Evolutionary conservation across 2,797 vertebrate species (phyloP).

Genomic region (Liasis olivaceus): DNA sequence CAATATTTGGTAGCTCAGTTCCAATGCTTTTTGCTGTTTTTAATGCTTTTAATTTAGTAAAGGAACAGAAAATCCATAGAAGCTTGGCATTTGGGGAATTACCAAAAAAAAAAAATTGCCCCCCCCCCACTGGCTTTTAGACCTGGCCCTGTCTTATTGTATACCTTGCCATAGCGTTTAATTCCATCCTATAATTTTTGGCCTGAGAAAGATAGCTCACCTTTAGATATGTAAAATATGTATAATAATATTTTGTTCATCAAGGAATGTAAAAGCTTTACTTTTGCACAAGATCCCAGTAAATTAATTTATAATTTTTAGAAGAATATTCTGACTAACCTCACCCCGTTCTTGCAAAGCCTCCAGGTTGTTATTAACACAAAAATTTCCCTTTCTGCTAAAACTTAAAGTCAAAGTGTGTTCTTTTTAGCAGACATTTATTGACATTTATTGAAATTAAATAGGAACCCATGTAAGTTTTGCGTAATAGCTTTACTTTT

Average conservation of each 20-base stretch:
- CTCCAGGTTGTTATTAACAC: slow-evolving; percentile 60
- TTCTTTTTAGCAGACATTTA: slow-evolving; percentile 60
- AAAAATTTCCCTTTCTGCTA: slow-evolving; percentile 64
- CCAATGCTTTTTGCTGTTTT: too few species aligned
- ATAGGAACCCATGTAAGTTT: slow-evolving; percentile 37
- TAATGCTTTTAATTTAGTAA: too few species aligned
- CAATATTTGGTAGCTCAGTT: too few species aligned
- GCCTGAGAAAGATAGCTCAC: too few species aligned
- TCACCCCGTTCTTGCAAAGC: slow-evolving; percentile 59
- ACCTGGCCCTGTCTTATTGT: too few species aligned
- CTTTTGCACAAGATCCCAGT: slow-evolving; percentile 58
- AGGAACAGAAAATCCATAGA: too few species aligned
- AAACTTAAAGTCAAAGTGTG: slow-evolving; percentile 58
- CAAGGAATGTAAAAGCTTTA: slow-evolving; percentile 30
- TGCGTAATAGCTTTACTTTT: slow-evolving; percentile 51
- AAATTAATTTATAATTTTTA: slow-evolving; percentile 59
- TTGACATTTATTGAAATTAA: slow-evolving; percentile 57
- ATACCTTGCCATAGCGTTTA: too few species aligned
- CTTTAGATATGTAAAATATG: slow-evolving; percentile 6
- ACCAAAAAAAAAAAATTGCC: too few species aligned
- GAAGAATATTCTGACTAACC: slow-evolving; percentile 67
- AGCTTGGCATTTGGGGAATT: too few species aligned
- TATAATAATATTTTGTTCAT: background rate
- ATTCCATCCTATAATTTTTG: too few species aligned
- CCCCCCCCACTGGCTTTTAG: too few species aligned